Evolutionary conservation across 1,140 invertebrate genomes (phyloP).

Genomic region (Neodiprion pinetum): DNA sequence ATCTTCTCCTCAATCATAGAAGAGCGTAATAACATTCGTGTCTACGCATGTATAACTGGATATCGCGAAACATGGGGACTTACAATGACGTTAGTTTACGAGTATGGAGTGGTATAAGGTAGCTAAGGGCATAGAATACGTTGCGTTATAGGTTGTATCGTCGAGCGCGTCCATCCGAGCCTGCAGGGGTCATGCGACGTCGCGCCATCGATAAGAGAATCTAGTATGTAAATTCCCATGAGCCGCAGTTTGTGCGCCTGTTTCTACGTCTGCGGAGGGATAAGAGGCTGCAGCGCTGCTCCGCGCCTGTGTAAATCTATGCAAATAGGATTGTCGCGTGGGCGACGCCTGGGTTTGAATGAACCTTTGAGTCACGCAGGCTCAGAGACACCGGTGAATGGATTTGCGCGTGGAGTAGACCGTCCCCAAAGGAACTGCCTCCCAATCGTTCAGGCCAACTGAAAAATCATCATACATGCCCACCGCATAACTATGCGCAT

Average conservation of each 20-base stretch:
- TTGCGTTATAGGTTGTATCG: background rate
- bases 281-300: background rate
- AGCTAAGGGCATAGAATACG: no score
- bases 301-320: constrained; percentile 36
- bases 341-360: constrained; percentile 39
- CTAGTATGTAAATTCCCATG: constrained; percentile 25
- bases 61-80: no score
- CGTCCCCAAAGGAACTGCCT: background rate
- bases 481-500: no score
- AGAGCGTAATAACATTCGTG: no score
- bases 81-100: no score
- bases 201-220: constrained; percentile 35
- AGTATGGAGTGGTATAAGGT: no score
- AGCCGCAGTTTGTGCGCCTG: background rate
- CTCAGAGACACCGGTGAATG: constrained; percentile 37
- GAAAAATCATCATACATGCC: no score
- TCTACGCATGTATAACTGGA: no score
- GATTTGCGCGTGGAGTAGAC: constrained; percentile 31
- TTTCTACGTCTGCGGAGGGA: background rate
- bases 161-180: background rate
- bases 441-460: background rate
- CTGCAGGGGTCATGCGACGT: background rate
- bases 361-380: constrained; percentile 43
- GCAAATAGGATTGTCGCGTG: constrained; percentile 39
- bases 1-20: no score